Percentiles rank a stretch among this genome's conserved stretches.
These are phyloP conservation scores for Brachypalpus laphriformis DNA, from an alignment of 2,888 invertebrate species.

Conservation along the genomic window DNA sequence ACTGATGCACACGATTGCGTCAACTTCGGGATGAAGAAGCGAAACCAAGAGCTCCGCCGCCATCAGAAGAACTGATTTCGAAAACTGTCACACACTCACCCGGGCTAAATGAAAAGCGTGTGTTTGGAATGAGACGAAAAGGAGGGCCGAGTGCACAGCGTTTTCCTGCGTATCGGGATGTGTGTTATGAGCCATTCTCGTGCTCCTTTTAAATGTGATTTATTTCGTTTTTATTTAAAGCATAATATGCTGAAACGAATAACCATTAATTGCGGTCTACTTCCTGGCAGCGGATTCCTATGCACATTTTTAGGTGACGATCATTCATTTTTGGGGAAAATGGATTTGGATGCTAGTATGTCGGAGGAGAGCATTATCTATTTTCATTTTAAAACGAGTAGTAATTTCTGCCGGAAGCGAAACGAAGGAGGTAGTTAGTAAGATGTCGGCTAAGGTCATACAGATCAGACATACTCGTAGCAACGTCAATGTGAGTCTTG, in stretches of 20 bases:
- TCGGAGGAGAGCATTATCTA: background rate
- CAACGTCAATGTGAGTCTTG: no score
- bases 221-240: conserved; percentile 74
- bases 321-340: background rate
- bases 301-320: conserved; percentile 28
- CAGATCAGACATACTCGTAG: no score
- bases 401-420: background rate
- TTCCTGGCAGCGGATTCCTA: conserved; percentile 64
- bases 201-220: conserved; percentile 68
- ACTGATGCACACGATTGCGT: conserved; percentile 25
- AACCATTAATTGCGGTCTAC: conserved; percentile 73
- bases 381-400: background rate
- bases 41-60: background rate
- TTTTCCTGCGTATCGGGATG: conserved; percentile 26
- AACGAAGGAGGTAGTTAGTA: no score
- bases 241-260: conserved; percentile 75
- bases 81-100: conserved; percentile 51
- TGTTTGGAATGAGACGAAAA: conserved; percentile 34
- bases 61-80: conserved; percentile 19
- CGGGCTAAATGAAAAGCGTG: conserved; percentile 55
- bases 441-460: no score
- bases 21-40: conserved; percentile 28
- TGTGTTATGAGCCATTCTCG: conserved; percentile 25
- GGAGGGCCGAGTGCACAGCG: conserved; percentile 25
- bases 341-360: background rate